Percentiles rank a stretch among this genome's conserved stretches.
Evolutionary conservation across 2,888 invertebrate genomes (phyloP).

Genomic region (Agrilus biguttatus): DNA sequence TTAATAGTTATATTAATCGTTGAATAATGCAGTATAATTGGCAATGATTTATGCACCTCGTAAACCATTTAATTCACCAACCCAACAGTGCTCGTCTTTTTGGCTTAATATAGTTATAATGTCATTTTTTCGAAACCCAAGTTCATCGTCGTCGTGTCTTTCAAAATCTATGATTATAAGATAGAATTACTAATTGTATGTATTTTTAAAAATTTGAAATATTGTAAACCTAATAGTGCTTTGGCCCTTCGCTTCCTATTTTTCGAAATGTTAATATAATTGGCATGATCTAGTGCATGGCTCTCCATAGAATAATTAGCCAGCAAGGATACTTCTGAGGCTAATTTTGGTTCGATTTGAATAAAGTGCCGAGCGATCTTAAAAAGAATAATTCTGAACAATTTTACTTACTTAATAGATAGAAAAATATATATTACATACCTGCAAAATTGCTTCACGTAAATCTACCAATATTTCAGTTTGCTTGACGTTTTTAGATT

Average conservation of each 20-base stretch:
- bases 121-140: constrained; percentile 97
- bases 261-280: constrained; percentile 84
- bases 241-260: constrained; percentile 83
- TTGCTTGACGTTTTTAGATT: constrained; percentile 94
- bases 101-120: constrained; percentile 95
- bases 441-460: constrained; percentile 86
- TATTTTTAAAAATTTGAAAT: constrained; percentile 6
- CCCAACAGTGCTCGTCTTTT: constrained; percentile 98
- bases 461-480: constrained; percentile 98
- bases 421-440: constrained; percentile 20
- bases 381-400: constrained; percentile 16
- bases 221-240: constrained; percentile 56
- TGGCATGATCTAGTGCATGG: constrained; percentile 85
- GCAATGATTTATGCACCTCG: constrained; percentile 36
- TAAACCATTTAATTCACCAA: constrained; percentile 90
- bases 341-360: constrained; percentile 76
- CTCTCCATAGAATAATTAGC: constrained; percentile 95
- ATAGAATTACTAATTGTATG: constrained; percentile 1
- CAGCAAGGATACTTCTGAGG: constrained; percentile 62
- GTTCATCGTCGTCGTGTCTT: constrained; percentile 92
- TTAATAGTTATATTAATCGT: background rate
- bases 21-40: background rate
- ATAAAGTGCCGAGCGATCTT: constrained; percentile 83
- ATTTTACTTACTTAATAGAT: background rate
- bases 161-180: constrained; percentile 75